Conservation (phyloP, 2,888 invertebrate genomes). For the Strigamia maritima region DNA sequence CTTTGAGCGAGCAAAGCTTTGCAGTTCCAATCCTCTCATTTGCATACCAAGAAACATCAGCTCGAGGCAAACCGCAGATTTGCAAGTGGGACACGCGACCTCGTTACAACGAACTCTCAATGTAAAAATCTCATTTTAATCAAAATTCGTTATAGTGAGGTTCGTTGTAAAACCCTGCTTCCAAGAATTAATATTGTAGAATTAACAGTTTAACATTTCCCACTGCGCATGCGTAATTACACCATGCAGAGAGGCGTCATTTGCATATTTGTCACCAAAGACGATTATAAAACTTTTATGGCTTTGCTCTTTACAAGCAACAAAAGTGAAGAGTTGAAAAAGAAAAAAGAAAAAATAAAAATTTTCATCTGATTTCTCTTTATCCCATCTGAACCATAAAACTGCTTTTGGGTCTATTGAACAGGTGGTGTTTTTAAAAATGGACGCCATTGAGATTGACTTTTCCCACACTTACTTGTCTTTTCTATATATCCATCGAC, state of each 20-base stretch:
- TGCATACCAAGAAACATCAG: conserved; percentile 34
- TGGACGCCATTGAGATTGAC: not conserved
- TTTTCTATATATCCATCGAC: not conserved
- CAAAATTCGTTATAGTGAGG: not conserved
- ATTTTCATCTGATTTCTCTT: conserved; percentile 12
- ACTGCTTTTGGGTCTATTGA: not conserved
- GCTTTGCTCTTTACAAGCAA: not conserved
- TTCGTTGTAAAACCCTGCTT: conserved; percentile 1
- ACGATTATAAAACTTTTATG: conserved; percentile 31
- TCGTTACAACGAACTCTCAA: not conserved
- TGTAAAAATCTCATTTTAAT: not conserved
- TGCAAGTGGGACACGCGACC: not conserved
- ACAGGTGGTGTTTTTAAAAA: conserved; percentile 9
- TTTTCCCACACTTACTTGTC: conserved; percentile 28
- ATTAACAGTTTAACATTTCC: conserved; percentile 31
- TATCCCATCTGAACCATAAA: not conserved
- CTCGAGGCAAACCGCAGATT: conserved; percentile 29
- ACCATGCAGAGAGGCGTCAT: not conserved
- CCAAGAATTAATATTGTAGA: conserved; percentile 32
- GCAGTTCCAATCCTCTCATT: conserved; percentile 28
- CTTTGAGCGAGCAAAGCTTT: conserved; percentile 8
- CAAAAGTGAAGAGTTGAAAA: not conserved
- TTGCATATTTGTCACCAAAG: conserved; percentile 34
- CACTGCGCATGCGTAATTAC: conserved; percentile 22
- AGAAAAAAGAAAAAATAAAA: not conserved